Base-by-base conservation (phyloP, 2,113 vertebrate genomes). In the Willisornis vidua region DNA sequence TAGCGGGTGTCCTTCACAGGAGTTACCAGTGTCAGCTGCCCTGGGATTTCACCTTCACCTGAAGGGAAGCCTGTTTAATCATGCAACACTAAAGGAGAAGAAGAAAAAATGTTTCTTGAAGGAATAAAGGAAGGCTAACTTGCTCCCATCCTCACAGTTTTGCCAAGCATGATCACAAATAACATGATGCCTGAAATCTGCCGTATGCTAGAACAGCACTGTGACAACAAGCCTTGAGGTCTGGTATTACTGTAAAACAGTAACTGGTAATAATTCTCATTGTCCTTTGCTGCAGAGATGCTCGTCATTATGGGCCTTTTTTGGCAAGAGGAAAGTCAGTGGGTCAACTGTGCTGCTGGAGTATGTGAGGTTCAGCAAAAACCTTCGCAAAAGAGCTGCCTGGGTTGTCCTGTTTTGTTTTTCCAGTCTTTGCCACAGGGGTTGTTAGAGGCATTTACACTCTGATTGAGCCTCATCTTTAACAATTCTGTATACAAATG, bases 1-100 rank as follows among this genome's bases (percentile, higher is more conserved):
- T 67, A 95, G 63, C 2, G 3, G 43, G n/a, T 93, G 92, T 73
- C 88, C 91, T 97, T 90, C 85, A 95, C 79, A 81, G 88, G 67
- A 49, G 2, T 43, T 23, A 35, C 57, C 68, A 70, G 39, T 88
- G 77, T 70, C 72, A 71, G 59, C 33, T 93, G 81, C 73, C 94
- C 86, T 66, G 39, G 75, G 70, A 76, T 83, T 89, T 87, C 87
- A 90, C 80, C 62, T 92, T 89, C 79, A 94, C 92, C 85, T 80
- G 90, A 84, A 95, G 52, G 62, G 39, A 80, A 65, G 79, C 77
- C 76, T 87, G 85, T 45, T 92, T 85, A 85, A 94, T 92, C 88
- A 90, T 65, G 76, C 33, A 0, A 74, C 67, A 80, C 68, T 55
- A 39, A 86, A 94, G 72, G 8, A 85, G 46, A 79, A 89, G 58